A percentile compares a stretch with the other conserved stretches of the same genome.
Conservation (phyloP, 1,140 invertebrate species). For the Portunus trituberculatus region DNA sequence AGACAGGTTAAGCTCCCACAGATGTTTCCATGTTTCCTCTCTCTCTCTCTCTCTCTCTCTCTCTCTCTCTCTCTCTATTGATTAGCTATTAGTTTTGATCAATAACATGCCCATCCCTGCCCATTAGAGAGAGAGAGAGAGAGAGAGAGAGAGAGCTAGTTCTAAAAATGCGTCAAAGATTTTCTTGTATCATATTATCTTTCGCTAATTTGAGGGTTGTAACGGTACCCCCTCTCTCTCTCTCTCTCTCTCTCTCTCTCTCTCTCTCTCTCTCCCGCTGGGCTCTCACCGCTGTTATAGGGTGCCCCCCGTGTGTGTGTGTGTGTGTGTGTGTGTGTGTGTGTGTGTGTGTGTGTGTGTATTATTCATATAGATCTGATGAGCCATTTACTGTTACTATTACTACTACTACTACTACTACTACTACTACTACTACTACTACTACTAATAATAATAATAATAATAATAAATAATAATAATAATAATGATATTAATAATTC, state of each 20-base stretch:
- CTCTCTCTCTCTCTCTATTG: too few species aligned
- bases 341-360: slow-evolving; percentile 31
- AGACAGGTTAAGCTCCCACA: too few species aligned
- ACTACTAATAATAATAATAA: neutral
- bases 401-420: neutral
- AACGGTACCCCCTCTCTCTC: too few species aligned
- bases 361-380: neutral
- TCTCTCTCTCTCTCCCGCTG: neutral
- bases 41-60: too few species aligned
- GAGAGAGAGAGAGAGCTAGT: too few species aligned
- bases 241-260: neutral
- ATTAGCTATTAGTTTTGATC: too few species aligned
- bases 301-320: neutral
- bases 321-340: slow-evolving; percentile 37
- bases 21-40: too few species aligned
- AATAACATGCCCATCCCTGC: too few species aligned
- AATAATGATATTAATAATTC: neutral
- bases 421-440: neutral
- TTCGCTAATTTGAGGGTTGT: too few species aligned
- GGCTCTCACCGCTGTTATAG: neutral
- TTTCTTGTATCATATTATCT: too few species aligned
- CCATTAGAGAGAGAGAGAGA: too few species aligned
- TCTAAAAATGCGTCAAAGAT: too few species aligned
- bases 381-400: neutral
- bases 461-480: neutral